These are phyloP conservation scores for Antheraea yamamai DNA, from an alignment of 2,888 invertebrate genomes.

Conservation along the genomic window DNA sequence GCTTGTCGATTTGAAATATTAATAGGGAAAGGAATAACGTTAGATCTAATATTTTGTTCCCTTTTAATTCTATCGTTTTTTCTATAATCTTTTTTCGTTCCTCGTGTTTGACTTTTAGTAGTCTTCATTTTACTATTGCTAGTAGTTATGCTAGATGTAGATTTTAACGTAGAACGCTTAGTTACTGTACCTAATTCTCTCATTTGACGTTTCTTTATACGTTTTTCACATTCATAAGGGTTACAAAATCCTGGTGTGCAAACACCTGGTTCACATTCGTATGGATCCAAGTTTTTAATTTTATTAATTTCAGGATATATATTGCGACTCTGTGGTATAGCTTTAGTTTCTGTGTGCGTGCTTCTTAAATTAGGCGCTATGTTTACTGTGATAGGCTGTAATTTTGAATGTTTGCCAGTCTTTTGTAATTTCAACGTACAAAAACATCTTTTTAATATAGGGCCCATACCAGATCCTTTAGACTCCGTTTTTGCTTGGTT, in stretches of 20 bases:
- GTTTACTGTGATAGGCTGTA: neutral
- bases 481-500: conserved; percentile 25
- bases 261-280: conserved; percentile 31
- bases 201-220: conserved; percentile 29
- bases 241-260: conserved; percentile 31
- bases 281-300: conserved; percentile 24
- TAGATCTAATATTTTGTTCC: neutral
- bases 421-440: conserved; percentile 41
- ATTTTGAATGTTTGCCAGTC: conserved; percentile 7
- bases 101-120: neutral
- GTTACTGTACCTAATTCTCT: conserved; percentile 20
- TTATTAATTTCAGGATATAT: neutral
- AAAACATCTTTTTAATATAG: conserved; percentile 39
- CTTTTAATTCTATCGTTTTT: neutral
- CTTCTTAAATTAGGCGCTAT: neutral
- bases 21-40: neutral
- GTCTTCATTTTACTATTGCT: conserved; percentile 14
- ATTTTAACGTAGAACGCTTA: conserved; percentile 16
- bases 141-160: conserved; percentile 23
- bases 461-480: conserved; percentile 28
- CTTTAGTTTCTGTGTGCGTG: neutral
- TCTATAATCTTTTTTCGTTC: neutral
- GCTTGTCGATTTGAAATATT: conserved; percentile 31
- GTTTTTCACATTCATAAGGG: conserved; percentile 36
- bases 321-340: neutral